Conservation (phyloP, 2,797 vertebrate genomes). For the Mormyrus proboscirostris region DNA sequence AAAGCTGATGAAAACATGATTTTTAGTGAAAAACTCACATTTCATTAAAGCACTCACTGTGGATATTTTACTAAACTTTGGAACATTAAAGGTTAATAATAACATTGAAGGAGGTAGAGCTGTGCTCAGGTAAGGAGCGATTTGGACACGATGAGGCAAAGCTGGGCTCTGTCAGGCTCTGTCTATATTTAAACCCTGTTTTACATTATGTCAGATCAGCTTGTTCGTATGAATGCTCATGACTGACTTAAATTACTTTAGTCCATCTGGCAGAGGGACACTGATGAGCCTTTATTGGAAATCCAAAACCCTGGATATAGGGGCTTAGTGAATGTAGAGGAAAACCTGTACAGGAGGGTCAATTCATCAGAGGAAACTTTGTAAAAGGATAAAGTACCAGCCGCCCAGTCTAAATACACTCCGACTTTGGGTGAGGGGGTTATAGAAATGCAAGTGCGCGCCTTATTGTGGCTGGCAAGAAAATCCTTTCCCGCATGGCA, state of each 20-base stretch:
- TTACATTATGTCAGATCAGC: not conserved
- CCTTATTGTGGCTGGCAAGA: not conserved
- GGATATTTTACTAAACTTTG: not conserved
- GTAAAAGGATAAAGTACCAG: not conserved
- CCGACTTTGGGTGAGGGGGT: not conserved
- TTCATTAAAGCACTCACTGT: not conserved
- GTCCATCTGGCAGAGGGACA: not conserved
- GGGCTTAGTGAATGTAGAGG: not conserved
- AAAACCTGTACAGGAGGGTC: not conserved
- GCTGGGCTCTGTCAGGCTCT: not conserved
- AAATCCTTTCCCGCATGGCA: not conserved
- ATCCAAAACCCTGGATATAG: not conserved
- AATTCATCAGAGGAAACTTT: not conserved
- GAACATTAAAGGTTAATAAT: not conserved
- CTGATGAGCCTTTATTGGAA: not conserved
- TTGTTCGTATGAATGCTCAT: not conserved
- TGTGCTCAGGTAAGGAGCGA: not conserved
- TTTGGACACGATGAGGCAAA: not conserved
- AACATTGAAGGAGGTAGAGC: not conserved
- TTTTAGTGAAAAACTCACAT: not conserved
- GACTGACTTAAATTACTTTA: not conserved
- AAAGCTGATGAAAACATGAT: not conserved
- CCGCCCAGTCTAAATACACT: not conserved
- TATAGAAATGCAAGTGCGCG: not conserved
- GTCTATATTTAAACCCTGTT: not conserved